These are phyloP conservation scores for Paramuricea clavata DNA, from an alignment of 92 coral and sea anemone species.

Conservation along the genomic window DNA sequence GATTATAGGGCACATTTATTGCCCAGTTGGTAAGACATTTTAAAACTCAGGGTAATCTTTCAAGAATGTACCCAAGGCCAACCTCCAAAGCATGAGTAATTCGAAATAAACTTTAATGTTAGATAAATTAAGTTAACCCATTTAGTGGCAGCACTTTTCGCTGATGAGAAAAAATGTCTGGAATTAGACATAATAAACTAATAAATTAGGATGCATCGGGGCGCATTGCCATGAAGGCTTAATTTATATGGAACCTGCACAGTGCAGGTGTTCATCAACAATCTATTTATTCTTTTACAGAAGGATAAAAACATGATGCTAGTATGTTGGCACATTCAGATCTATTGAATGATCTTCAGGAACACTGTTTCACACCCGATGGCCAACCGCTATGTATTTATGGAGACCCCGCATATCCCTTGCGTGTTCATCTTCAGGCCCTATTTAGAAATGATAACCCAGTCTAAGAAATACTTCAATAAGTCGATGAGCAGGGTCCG, in stretches of 20 bases:
- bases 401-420: conserved; percentile 50
- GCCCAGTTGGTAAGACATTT: no score
- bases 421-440: conserved; percentile 49
- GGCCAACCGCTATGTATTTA: conserved; percentile 43
- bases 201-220: no score
- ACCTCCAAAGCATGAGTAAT: no score
- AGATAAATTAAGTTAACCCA: no score
- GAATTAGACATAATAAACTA: no score
- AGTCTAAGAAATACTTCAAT: conserved; percentile 24
- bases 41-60: no score
- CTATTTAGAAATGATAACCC: conserved; percentile 43
- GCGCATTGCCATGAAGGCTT: no score
- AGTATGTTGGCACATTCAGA: conserved; percentile 52
- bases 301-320: conserved; percentile 16
- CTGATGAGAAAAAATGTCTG: no score
- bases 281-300: neutral
- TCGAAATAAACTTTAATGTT: no score
- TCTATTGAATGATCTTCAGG: conserved; percentile 35
- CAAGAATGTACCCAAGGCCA: no score
- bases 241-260: neutral
- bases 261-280: neutral
- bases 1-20: neutral
- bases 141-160: no score
- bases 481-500: conserved; percentile 40
- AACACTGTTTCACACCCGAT: conserved; percentile 25